Evolutionary conservation across 1,140 invertebrate genomes (phyloP).

Genomic region (Rhopalosiphum padi): DNA sequence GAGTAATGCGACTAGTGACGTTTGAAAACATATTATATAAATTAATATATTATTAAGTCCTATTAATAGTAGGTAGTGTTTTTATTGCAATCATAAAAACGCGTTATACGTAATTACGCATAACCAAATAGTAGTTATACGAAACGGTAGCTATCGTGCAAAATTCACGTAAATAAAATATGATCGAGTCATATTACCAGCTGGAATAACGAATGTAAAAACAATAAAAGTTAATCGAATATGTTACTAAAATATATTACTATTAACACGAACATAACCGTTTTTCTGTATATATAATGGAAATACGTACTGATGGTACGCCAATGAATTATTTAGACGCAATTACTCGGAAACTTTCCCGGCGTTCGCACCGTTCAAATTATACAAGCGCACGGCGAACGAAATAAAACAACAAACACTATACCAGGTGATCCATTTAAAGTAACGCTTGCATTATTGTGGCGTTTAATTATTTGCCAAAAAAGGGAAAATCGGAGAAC

Average conservation of each 20-base stretch:
- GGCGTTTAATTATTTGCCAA: too few relatives aligned
- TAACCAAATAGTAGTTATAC: background rate
- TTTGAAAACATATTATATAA: background rate
- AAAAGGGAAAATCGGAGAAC: too few relatives aligned
- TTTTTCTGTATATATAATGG: background rate
- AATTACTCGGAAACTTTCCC: background rate
- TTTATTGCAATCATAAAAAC: background rate
- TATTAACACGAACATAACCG: background rate
- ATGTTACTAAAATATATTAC: too few relatives aligned
- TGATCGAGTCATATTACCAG: background rate
- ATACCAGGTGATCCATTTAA: background rate
- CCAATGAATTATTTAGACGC: background rate
- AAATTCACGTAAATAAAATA: background rate
- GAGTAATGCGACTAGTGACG: too few relatives aligned
- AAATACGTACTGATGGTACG: background rate
- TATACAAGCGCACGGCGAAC: background rate
- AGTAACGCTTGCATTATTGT: background rate
- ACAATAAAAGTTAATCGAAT: background rate
- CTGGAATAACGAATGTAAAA: background rate
- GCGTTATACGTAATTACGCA: background rate
- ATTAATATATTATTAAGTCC: background rate
- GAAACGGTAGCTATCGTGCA: background rate
- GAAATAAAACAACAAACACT: background rate
- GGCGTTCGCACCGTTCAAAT: background rate
- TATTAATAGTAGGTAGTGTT: background rate